Evolutionary conservation across 2,113 vertebrate genomes (phyloP).

Genomic region (Semnornis frantzii): DNA sequence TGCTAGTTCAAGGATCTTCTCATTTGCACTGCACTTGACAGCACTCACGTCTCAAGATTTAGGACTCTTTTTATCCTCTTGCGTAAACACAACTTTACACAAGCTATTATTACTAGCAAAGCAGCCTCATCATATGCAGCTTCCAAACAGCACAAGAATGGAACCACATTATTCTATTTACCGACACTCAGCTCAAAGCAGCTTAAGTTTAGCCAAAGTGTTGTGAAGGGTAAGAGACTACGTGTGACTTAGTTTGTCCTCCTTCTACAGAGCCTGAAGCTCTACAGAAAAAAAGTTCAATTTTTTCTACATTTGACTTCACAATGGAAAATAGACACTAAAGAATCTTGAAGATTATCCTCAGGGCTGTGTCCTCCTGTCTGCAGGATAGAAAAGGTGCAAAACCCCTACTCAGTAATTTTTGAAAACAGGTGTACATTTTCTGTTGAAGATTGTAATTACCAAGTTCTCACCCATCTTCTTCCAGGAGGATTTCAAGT

Average conservation of each 20-base stretch:
- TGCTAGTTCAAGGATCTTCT: neutral
- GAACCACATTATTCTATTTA: neutral
- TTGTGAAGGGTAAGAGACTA: neutral
- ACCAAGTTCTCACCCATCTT: neutral
- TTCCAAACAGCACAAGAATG: neutral
- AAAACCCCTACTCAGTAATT: neutral
- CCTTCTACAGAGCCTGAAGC: neutral
- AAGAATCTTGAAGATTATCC: neutral
- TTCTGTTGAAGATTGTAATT: neutral
- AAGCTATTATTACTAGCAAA: neutral
- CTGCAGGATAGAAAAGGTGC: neutral
- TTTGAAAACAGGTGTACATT: neutral
- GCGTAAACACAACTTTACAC: neutral
- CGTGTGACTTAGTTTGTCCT: rapidly evolving
- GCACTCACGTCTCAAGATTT: neutral
- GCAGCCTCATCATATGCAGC: neutral
- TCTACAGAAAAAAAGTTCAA: neutral
- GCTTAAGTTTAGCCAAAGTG: neutral
- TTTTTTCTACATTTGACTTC: neutral
- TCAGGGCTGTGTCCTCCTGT: neutral
- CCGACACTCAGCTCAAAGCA: neutral
- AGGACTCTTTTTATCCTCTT: neutral
- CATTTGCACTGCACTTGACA: neutral
- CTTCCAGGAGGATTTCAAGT: neutral
- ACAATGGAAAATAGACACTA: neutral